A percentile compares a stretch with the other conserved stretches of the same genome.
phyloP scores from a whole-genome alignment of 2,888 invertebrate genomes.

The Prenolepis imparis region DNA sequence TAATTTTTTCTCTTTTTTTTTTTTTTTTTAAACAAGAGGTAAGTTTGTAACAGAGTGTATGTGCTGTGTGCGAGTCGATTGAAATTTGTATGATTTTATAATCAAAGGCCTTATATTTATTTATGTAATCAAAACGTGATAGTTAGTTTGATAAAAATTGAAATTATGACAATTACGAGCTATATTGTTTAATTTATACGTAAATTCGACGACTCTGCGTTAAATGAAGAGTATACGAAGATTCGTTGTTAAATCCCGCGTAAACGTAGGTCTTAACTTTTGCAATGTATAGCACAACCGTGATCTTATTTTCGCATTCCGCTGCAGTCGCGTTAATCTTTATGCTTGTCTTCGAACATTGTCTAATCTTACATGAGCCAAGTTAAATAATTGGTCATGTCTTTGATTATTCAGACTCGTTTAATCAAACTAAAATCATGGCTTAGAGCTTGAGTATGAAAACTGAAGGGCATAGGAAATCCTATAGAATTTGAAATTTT shows the following conservation, averaged over 20 bases:
- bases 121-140: background rate
- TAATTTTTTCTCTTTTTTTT: background rate
- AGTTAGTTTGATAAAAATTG: background rate
- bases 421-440: background rate
- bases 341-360: conserved; percentile 25
- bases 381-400: conserved; percentile 47
- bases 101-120: background rate
- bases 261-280: conserved; percentile 23
- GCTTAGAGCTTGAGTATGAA: background rate
- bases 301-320: conserved; percentile 46
- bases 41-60: background rate
- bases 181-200: background rate
- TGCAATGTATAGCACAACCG: background rate
- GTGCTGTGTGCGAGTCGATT: background rate
- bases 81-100: background rate
- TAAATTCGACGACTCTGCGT: background rate
- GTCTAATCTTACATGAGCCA: conserved; percentile 26
- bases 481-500: background rate
- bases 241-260: background rate
- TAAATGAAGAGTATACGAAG: background rate
- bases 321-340: conserved; percentile 46
- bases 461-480: background rate
- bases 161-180: background rate
- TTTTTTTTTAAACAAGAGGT: background rate
- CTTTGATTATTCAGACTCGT: conserved; percentile 14